Percentiles rank a stretch among this genome's conserved stretches.
Conservation (phyloP, 2,888 invertebrate species). For the Fragum sueziense region DNA sequence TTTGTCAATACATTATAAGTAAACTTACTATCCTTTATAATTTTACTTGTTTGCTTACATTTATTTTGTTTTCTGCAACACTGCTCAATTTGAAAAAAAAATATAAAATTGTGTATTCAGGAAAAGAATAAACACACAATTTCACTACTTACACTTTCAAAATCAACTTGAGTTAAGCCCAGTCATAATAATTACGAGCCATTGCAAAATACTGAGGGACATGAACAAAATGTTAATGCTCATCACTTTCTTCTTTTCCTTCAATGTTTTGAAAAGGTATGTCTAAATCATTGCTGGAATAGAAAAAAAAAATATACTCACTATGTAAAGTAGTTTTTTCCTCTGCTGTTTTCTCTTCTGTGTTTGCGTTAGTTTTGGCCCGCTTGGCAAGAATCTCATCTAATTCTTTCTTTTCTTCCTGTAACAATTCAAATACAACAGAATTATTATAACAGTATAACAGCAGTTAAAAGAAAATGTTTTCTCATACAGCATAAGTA, state of each 20-base stretch:
- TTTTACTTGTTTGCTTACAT: too few species aligned
- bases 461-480: too few species aligned
- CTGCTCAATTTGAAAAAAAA: too few species aligned
- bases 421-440: background rate
- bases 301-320: constrained; percentile 83
- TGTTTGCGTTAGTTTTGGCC: constrained; percentile 90
- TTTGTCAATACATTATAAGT: too few species aligned
- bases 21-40: too few species aligned
- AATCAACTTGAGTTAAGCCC: too few species aligned
- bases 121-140: too few species aligned
- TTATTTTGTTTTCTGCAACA: background rate
- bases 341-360: constrained; percentile 95
- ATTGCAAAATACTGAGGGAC: background rate
- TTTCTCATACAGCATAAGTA: too few species aligned
- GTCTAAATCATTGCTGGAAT: background rate
- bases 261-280: background rate
- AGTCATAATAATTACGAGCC: too few species aligned
- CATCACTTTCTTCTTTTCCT: background rate
- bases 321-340: constrained; percentile 97
- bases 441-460: too few species aligned
- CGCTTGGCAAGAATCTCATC: constrained; percentile 95
- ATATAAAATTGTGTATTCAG: too few species aligned
- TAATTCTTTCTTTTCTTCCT: constrained; percentile 95
- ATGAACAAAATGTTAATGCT: background rate
- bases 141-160: too few species aligned